Evolutionary conservation across 2,113 vertebrate species (phyloP), one percentile per base, ranked within the genome.

Genomic region (Ploceus nigricollis): DNA sequence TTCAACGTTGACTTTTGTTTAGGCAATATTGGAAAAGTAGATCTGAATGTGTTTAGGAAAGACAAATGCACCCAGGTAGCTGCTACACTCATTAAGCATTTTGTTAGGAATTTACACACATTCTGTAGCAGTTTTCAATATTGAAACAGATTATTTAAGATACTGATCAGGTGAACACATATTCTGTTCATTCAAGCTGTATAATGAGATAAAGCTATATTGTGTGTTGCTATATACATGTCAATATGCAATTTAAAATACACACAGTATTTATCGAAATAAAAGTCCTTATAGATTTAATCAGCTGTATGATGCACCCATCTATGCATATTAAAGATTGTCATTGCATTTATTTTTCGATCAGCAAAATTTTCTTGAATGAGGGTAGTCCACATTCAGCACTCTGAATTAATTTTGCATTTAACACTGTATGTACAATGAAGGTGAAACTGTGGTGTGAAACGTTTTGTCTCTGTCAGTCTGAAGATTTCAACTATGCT

Each of bases 261-360:
- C 17, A 7, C 3, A 1, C 42, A 25, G 5, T 42, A 39, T 54
- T 91, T 69, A 61, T 79, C 11, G 45, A 85, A 96, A 77, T 70
- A 77, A 80, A 95, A 90, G 73, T 61, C 28, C 47, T 53, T 40
- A 45, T 33, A 66, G 39, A 53, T 63, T 83, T 53, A 86, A 66
- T 72, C 51, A 64, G 11, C 58, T 73, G 31, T 23, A 63, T 0
- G 0, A 65, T 85, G 47, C 20, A n/a, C 22, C 7, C 0, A 0
- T 69, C 45, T 82, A 9, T 68, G 47, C 13, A 1, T 39, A 58
- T 28, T 24, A 70, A 77, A 75, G 13, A 53, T 65, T 63, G 72
- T 54, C 16, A 53, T 37, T 47, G 30, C 4, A 53, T 81, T 86
- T 92, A n/a, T 66, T 83, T 93, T 51, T 71, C 6, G 18, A 70